Base-by-base conservation (phyloP, 30 jellyfish, hydroid and myxozoan species). In the Rhopilema esculentum region DNA sequence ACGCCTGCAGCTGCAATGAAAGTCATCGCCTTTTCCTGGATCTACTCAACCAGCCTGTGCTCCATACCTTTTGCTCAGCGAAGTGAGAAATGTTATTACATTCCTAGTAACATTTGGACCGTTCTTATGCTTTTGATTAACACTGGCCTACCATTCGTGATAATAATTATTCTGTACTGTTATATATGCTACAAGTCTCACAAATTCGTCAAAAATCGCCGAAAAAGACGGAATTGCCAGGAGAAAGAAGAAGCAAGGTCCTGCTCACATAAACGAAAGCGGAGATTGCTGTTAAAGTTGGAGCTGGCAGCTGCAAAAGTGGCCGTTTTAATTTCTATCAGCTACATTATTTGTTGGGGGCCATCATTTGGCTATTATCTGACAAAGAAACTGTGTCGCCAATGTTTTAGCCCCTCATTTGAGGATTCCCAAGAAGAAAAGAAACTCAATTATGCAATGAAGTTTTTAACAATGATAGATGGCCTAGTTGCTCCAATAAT, bases 401-500 rank as follows among this genome's bases (percentile, higher is more conserved):
- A 70, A 4, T 95, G 99, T 81, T 95, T 86, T 61, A 69, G 88
- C 25, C 66, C 67, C 27, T 16, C 74, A 40, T 95, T 75, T 88
- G 66, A 86, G 0, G 92, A 75, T 49, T 85, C 98, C 16, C 57
- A 29, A 21, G 49, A 65, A 25, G 96, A 95, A 72, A 71, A 90
- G 80, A 72, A 66, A 18, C 53, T 90, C 48, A 92, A 81, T 40
- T 95, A 77, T 70, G 83, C 91, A 0, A 91, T 86, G 89, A 95
- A 95, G 71, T 79, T 72, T 50, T 66, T 95, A 66, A 96, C 99
- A 15, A 74, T 95, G 82, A 50, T 89, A 21, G 99, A 95, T 65
- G 99, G 98, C 20, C 75, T 88, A 25, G 93, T 84, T 0, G 99
- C 99, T 0, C 99, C 99, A n/a, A 33, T 81, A 1, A 83, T 95